These are phyloP conservation scores for Macroramphosus scolopax DNA, from an alignment of 2,797 vertebrate genomes.

Conservation along the genomic window DNA sequence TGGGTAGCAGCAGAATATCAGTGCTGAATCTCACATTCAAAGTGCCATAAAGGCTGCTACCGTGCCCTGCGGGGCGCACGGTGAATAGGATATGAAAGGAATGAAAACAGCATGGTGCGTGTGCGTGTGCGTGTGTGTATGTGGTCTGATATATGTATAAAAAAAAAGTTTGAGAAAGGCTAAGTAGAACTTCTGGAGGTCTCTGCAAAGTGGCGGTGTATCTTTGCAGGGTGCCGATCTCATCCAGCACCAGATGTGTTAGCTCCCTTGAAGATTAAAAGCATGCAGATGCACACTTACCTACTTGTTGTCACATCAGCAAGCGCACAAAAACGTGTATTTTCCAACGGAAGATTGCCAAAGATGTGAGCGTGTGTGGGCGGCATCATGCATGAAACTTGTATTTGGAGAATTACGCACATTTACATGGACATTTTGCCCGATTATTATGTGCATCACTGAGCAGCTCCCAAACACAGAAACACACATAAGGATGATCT, in stretches of 20 bases:
- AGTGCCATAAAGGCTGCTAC: constrained; percentile 39
- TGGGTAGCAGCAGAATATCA: constrained; percentile 23
- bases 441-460: constrained; percentile 17
- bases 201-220: constrained; percentile 61
- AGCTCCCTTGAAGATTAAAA: constrained; percentile 59
- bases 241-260: constrained; percentile 61
- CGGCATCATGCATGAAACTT: too few relatives aligned
- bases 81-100: constrained; percentile 40
- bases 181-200: constrained; percentile 61
- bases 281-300: constrained; percentile 22
- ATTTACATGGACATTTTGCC: constrained; percentile 11
- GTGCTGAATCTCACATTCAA: constrained; percentile 38
- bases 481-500: background rate
- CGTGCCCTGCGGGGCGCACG: constrained; percentile 37
- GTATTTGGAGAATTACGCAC: too few relatives aligned
- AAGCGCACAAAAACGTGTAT: too few relatives aligned
- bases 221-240: constrained; percentile 65
- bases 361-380: constrained; percentile 12
- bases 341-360: too few relatives aligned
- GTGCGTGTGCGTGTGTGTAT: constrained; percentile 12
- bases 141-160: constrained; percentile 7
- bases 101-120: constrained; percentile 51
- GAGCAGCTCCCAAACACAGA: constrained; percentile 3
- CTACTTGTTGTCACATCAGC: too few relatives aligned
- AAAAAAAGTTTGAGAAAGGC: constrained; percentile 61